Conservation (phyloP, 2,797 vertebrate genomes). For the Xerus rutilus region DNA sequence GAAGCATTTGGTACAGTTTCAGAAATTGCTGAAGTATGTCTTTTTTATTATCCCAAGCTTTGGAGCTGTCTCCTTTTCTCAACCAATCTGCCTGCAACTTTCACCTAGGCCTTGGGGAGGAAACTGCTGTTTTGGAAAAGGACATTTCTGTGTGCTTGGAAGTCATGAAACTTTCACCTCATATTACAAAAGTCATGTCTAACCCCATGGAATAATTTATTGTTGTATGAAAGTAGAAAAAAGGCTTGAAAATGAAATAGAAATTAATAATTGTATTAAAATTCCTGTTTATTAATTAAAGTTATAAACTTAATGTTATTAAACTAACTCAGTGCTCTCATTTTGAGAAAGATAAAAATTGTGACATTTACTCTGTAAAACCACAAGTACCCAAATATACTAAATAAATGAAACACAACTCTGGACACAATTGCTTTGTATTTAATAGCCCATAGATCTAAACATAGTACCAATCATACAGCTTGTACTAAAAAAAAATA, state of each 20-base stretch:
- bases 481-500: not conserved
- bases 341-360: not conserved
- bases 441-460: not conserved
- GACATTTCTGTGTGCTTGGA: not conserved
- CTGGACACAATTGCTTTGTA: not conserved
- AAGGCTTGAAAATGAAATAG: not conserved
- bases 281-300: not conserved
- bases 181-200: not conserved
- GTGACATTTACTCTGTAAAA: not conserved
- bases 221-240: not conserved
- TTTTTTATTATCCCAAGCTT: not conserved
- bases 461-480: not conserved
- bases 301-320: not conserved
- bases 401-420: not conserved
- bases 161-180: not conserved
- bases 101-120: not conserved
- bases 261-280: constrained; percentile 8
- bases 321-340: not conserved
- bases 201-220: not conserved
- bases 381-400: not conserved
- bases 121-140: not conserved
- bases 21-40: not conserved
- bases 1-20: not conserved
- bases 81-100: not conserved
- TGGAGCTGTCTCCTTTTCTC: not conserved